phyloP scores from a whole-genome alignment of 2,113 vertebrate genomes.

The Takifugu bimaculatus region DNA sequence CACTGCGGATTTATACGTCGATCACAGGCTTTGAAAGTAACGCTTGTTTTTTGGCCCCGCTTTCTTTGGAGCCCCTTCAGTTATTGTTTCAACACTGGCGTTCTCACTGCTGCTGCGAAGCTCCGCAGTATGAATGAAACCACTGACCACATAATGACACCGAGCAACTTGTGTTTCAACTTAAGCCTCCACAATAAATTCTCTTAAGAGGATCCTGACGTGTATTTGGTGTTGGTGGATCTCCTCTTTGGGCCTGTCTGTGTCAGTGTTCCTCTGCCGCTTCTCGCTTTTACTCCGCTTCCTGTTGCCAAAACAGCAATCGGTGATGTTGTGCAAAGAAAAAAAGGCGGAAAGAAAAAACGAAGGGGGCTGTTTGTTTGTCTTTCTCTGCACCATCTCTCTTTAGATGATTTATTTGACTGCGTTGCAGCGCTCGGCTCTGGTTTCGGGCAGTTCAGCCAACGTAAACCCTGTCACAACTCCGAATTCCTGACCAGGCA shows the following conservation, averaged over 20 bases:
- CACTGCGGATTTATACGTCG: too few species aligned
- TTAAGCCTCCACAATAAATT: slow-evolving; percentile 65
- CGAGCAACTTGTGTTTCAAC: slow-evolving; percentile 17
- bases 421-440: slow-evolving; percentile 52
- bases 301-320: slow-evolving; percentile 1
- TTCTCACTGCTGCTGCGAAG: slow-evolving; percentile 32
- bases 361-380: slow-evolving; percentile 65
- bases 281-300: slow-evolving; percentile 9
- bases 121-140: slow-evolving; percentile 54
- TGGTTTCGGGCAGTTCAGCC: slow-evolving; percentile 66
- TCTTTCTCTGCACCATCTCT: slow-evolving; percentile 54
- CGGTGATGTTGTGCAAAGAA: slow-evolving; percentile 35
- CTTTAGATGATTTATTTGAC: slow-evolving; percentile 71
- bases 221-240: slow-evolving; percentile 48
- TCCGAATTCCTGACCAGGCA: slow-evolving; percentile 65
- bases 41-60: background rate
- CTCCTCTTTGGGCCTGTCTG: slow-evolving; percentile 20
- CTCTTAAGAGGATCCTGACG: slow-evolving; percentile 58
- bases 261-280: slow-evolving; percentile 5
- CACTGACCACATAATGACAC: slow-evolving; percentile 69
- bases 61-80: slow-evolving; percentile 5
- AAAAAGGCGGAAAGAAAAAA: background rate
- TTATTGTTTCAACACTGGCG: slow-evolving; percentile 57
- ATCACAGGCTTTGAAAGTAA: too few species aligned
- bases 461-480: slow-evolving; percentile 74